phyloP scores from a whole-genome alignment of 2,888 invertebrate genomes.

The Thereva unica region DNA sequence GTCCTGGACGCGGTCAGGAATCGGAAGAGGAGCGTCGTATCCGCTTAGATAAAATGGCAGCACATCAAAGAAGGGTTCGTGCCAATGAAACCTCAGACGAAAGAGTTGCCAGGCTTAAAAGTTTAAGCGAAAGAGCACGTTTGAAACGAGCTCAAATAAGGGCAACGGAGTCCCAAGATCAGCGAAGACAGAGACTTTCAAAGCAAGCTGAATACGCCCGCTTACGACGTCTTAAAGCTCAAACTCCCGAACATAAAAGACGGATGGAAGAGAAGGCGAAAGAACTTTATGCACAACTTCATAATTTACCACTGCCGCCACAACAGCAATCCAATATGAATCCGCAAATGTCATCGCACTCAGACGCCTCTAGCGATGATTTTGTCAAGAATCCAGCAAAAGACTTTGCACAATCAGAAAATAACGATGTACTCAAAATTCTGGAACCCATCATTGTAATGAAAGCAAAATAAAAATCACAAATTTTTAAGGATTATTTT shows the following conservation, averaged over 20 bases:
- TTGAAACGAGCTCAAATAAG: slow-evolving; percentile 55
- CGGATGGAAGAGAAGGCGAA: slow-evolving; percentile 48
- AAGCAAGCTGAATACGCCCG: slow-evolving; percentile 57
- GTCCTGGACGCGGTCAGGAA: slow-evolving; percentile 54
- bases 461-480: slow-evolving; percentile 57
- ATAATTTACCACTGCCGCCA: slow-evolving; percentile 40
- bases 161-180: slow-evolving; percentile 52
- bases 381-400: slow-evolving; percentile 49
- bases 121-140: slow-evolving; percentile 55
- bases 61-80: slow-evolving; percentile 54
- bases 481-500: slow-evolving; percentile 49
- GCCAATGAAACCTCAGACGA: slow-evolving; percentile 57
- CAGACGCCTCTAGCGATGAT: slow-evolving; percentile 38
- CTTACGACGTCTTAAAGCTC: slow-evolving; percentile 53
- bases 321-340: slow-evolving; percentile 36
- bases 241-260: slow-evolving; percentile 50
- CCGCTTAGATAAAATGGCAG: slow-evolving; percentile 56
- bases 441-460: slow-evolving; percentile 59
- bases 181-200: slow-evolving; percentile 54
- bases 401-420: slow-evolving; percentile 52
- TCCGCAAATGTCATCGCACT: neutral
- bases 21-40: slow-evolving; percentile 55
- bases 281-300: slow-evolving; percentile 52
- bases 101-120: slow-evolving; percentile 52
- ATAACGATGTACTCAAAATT: slow-evolving; percentile 58